These are phyloP conservation scores for Dysmachus trigonus DNA, from an alignment of 2,888 invertebrate species.

Conservation along the genomic window DNA sequence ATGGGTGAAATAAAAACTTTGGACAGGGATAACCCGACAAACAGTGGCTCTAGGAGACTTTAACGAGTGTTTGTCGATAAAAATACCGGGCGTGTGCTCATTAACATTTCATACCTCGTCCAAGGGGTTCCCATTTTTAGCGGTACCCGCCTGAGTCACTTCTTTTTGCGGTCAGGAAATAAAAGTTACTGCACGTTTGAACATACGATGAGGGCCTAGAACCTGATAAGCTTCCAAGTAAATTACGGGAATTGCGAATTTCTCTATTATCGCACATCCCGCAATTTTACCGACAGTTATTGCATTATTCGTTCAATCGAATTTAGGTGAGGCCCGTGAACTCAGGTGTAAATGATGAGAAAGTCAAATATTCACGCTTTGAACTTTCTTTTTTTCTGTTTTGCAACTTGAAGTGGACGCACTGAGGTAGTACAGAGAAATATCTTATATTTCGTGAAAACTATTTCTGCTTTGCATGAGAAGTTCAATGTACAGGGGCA, in stretches of 20 bases:
- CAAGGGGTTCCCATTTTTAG: conserved; percentile 7
- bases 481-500: neutral
- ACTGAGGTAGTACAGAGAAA: neutral
- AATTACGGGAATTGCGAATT: neutral
- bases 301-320: neutral
- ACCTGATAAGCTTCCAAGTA: neutral
- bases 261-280: neutral
- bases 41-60: neutral
- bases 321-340: conserved; percentile 15
- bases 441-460: neutral
- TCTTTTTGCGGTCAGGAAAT: neutral
- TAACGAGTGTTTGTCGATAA: neutral
- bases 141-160: conserved; percentile 1
- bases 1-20: neutral
- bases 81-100: neutral
- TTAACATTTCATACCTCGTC: neutral
- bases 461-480: neutral
- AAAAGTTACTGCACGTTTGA: neutral
- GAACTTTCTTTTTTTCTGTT: neutral
- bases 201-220: neutral
- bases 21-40: neutral
- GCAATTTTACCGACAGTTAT: neutral
- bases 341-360: conserved; percentile 4
- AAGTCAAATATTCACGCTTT: conserved; percentile 14
- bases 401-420: neutral